Evolutionary conservation across 2,888 invertebrate genomes (phyloP).

Genomic region (Lepidocyrtinus sp.): DNA sequence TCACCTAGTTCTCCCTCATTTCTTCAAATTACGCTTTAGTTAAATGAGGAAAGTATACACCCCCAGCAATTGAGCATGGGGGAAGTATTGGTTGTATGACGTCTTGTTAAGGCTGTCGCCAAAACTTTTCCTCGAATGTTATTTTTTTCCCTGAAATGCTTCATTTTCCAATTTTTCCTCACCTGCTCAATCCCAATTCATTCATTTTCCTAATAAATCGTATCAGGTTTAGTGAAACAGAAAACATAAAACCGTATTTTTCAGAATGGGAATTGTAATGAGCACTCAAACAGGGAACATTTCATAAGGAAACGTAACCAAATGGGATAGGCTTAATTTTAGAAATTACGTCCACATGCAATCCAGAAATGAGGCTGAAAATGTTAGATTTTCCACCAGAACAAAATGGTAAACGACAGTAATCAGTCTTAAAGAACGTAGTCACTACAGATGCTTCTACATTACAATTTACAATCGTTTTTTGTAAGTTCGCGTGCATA

Average conservation of each 20-base stretch:
- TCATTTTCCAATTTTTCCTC: not conserved
- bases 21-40: constrained; percentile 62
- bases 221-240: not conserved
- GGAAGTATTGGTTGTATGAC: not conserved
- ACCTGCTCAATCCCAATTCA: constrained; percentile 43
- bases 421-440: not conserved
- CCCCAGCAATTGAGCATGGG: not conserved
- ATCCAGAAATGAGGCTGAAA: constrained; percentile 20
- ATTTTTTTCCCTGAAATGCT: not conserved
- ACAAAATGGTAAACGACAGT: constrained; percentile 35
- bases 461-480: not conserved
- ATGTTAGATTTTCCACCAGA: constrained; percentile 28
- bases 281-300: too few relatives aligned
- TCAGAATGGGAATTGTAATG: too few relatives aligned
- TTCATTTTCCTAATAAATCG: constrained; percentile 24
- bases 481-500: constrained; percentile 6
- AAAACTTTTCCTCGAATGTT: not conserved
- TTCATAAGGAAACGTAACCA: not conserved
- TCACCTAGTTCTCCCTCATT: constrained; percentile 54
- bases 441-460: not conserved
- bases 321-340: too few relatives aligned
- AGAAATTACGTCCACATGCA: too few relatives aligned
- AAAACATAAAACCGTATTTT: too few relatives aligned
- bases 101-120: constrained; percentile 43
- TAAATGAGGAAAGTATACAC: not conserved